Evolutionary conservation across 2,113 vertebrate species (phyloP), one percentile per base, ranked within the genome.

Genomic region (Amia ocellicauda): DNA sequence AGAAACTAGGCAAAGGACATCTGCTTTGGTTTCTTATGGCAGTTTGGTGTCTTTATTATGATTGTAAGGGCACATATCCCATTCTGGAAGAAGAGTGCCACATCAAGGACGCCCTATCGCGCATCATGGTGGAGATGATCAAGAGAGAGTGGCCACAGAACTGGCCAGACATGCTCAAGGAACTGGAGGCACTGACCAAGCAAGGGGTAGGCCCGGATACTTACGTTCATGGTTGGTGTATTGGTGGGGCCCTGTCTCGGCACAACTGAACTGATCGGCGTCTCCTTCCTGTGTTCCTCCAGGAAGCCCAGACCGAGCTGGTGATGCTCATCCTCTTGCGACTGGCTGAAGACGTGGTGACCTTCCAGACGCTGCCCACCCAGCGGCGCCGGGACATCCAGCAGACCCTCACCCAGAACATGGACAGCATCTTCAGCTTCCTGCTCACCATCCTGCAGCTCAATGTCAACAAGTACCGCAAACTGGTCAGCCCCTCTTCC

Each of bases 101-200:
- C 64, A 92, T 99, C 70, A 99, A 99, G 83, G 95, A 98, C 68
- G 95, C 86, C 52, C 76, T 98, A 19, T 96, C 96, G 49, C 88
- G 97, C 58, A 98, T 99, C 56, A 86, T 92, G 17, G 97, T 98
- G 23, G 96, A 98, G 78, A 99, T 98, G 95, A 94, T 97, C 57
- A 99, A 99, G 75, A 89, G 97, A 1, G 97, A 99, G 62, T 99
- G 97, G 97, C 97, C 97, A 22, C 97, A 99, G 69, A 89, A 98
- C 58, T 99, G 97, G 97, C 94, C 94, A 49, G 91, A 98, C 51
- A 95, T 99, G 97, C 85, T 99, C 0, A 90, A 92, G 75, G 97
- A 99, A 78, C 78, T 99, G 90, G 95, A 97, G 63, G 78, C 87
- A 0, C 91, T 98, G 57, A 93, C 92, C 23, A 90, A 90, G 70